phyloP scores from a whole-genome alignment of 2,113 vertebrate species.

The rabbit (Oryctolagus cuniculus) region mOryCun1.1 NC_091433.1:13286001-13286500 shows the following conservation, averaged over 20 bases:
- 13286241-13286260: conserved; percentile 39
- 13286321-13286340: too few species aligned
- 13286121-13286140: not conserved
- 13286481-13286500: too few species aligned
- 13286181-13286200: not conserved
- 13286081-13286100: not conserved
- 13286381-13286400: too few species aligned
- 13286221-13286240: conserved; percentile 6
- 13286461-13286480: too few species aligned
- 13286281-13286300: not conserved
- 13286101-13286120: not conserved
- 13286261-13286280: not conserved
- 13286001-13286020: not conserved
- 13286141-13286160: not conserved
- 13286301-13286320: not conserved
- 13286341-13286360: too few species aligned
- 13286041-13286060: not conserved
- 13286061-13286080: not conserved
- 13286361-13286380: too few species aligned
- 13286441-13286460: too few species aligned
- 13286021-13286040: not conserved
- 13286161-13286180: not conserved
- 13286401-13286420: too few species aligned
- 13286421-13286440: too few species aligned
- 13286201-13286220: conserved; percentile 21